Evolutionary conservation across 2,797 vertebrate genomes (phyloP).

Genomic region (Leptatherina wallacei): DNA sequence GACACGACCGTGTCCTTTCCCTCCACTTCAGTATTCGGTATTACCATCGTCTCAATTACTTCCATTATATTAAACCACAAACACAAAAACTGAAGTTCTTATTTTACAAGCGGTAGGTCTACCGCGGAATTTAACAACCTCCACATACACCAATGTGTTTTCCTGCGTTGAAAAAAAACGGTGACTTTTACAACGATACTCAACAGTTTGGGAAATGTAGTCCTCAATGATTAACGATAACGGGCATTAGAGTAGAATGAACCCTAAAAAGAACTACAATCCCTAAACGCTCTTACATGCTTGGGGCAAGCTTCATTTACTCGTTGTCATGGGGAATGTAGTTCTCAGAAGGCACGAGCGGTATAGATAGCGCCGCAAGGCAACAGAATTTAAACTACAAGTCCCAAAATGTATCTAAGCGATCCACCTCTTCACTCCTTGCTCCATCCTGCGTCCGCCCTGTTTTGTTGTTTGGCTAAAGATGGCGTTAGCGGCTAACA

Average conservation of each 20-base stretch:
- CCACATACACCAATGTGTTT: conserved; percentile 63
- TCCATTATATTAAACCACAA: conserved; percentile 69
- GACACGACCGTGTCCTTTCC: conserved; percentile 69
- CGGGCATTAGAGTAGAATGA: fast-evolving
- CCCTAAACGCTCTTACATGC: conserved; percentile 11
- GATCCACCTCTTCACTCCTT: conserved; percentile 53
- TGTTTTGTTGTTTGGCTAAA: conserved; percentile 84
- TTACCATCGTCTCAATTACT: conserved; percentile 76
- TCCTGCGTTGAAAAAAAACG: conserved; percentile 61
- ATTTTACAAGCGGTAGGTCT: conserved; percentile 22
- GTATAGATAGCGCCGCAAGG: fast-evolving
- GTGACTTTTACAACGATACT: conserved; percentile 75
- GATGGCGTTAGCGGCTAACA: conserved; percentile 87
- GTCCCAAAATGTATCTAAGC: conserved; percentile 50
- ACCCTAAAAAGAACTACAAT: conserved; percentile 62
- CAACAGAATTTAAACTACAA: conserved; percentile 72
- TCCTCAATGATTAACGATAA: neutral
- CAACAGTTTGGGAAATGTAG: conserved; percentile 65
- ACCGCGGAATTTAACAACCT: conserved; percentile 84
- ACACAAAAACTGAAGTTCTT: conserved; percentile 9
- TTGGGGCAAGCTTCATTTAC: fast-evolving
- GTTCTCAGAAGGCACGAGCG: conserved; percentile 25
- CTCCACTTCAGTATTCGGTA: conserved; percentile 71
- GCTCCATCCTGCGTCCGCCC: conserved; percentile 68
- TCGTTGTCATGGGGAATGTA: conserved; percentile 51